A percentile compares a stretch with the other conserved stretches of the same genome.
Conservation (phyloP, 2,797 vertebrate genomes). For the Erethizon dorsatum region DNA sequence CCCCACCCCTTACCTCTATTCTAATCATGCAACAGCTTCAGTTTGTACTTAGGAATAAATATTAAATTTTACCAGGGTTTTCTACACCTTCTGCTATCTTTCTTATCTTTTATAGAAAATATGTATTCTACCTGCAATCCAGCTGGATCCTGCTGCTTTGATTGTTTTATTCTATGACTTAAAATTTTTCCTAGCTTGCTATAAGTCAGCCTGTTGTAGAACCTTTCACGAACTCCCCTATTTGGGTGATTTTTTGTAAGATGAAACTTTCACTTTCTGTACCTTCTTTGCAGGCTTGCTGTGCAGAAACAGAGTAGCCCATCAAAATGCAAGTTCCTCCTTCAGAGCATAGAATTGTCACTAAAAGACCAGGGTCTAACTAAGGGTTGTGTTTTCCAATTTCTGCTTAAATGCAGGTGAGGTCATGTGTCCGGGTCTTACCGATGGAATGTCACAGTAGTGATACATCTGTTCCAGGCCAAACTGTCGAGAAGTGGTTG, state of each 20-base stretch:
- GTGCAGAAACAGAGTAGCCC: neutral
- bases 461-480: neutral
- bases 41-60: constrained; percentile 13
- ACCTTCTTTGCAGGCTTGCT: neutral
- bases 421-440: neutral
- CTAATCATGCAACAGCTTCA: neutral
- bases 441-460: neutral
- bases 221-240: neutral
- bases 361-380: neutral
- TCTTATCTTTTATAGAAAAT: neutral
- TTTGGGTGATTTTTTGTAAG: neutral
- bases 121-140: neutral
- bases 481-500: neutral
- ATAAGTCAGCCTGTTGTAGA: neutral
- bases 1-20: neutral
- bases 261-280: neutral
- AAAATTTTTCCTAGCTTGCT: neutral
- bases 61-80: constrained; percentile 32
- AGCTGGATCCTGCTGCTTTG: constrained; percentile 17
- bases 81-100: neutral
- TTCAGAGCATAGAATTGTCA: constrained; percentile 34
- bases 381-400: neutral
- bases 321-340: neutral
- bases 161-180: constrained; percentile 10
- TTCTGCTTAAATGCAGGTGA: neutral